A percentile compares a stretch with the other conserved stretches of the same genome.
Conservation (phyloP, 2,888 invertebrate species). For the Piscicola geometra region DNA sequence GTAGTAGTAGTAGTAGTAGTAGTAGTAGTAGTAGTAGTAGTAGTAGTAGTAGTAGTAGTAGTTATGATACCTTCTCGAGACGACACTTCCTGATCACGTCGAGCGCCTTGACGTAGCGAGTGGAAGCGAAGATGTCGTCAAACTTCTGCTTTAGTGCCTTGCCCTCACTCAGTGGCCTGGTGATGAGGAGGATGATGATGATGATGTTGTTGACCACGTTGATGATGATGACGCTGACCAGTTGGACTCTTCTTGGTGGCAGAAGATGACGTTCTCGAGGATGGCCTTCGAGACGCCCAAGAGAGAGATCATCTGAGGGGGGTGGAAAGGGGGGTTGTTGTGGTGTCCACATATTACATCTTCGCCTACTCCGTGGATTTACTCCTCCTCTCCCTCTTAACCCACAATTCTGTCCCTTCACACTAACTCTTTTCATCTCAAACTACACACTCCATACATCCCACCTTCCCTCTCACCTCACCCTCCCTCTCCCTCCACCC, state of each 20-base stretch:
- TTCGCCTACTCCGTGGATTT: no score
- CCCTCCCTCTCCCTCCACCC: no score
- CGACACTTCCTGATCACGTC: conserved; percentile 60
- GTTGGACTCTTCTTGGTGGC: conserved; percentile 94
- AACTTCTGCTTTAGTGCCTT: conserved; percentile 89
- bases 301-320: conserved; percentile 66
- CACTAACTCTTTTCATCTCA: background rate
- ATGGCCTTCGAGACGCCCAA: conserved; percentile 89
- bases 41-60: conserved; percentile 36
- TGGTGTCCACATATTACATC: no score
- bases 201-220: no score
- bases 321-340: no score
- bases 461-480: background rate
- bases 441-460: background rate
- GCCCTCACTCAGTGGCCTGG: conserved; percentile 82
- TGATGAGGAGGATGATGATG: background rate
- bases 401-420: no score
- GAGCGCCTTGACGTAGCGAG: conserved; percentile 82
- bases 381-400: no score
- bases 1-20: conserved; percentile 38
- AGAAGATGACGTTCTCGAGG: conserved; percentile 91
- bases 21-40: conserved; percentile 38
- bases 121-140: conserved; percentile 95
- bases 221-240: no score
- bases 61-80: conserved; percentile 48